Evolutionary conservation across 2,888 invertebrate genomes (phyloP), one percentile per base, ranked within the genome.

Genomic region (Andrena hattorfiana): DNA sequence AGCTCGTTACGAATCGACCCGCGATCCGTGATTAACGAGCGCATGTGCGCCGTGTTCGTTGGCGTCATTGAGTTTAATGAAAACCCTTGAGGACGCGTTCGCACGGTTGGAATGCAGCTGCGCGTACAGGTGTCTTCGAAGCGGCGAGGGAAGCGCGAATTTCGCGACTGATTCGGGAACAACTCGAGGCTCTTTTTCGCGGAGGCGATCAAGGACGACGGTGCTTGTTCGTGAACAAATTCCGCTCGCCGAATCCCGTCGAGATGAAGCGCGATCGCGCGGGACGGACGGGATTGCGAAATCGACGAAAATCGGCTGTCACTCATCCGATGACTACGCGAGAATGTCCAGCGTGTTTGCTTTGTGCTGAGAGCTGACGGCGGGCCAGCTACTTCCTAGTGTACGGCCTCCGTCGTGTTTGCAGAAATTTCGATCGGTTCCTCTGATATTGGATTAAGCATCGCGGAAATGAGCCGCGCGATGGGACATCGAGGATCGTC

Each of bases 21-120:
- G n/a, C 30, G 72, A 78, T 62, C 69, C 69, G 84, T 86, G 90
- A 91, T 91, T 91, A 88, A 91, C 91, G 89, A 87, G 83, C 89
- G 77, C 91, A 87, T 88, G 88, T 90, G 88, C 69, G 77, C 73
- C 63, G 76, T 87, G 89, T 90, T 89, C 81, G 89, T 81, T 88
- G 91, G 85, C 89, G 89, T 89, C 87, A 88, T 84, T 88, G 81
- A 76, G 73, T 80, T 67, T 74, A 75, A 82, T 79, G 81, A 62
- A 77, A 73, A 28, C 60, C 71, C 20, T 48, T 54, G 67, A 66
- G 67, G 56, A 67, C 73, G 32, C 69, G 72, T 20, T 59, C 48
- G 54, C 23, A n/a, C 62, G n/a, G 23, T 16, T 66, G 71, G 35
- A 28, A 62, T 20, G 59, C 67, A 54, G 69, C 42, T 75, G 68